A percentile compares a stretch with the other conserved stretches of the same genome.
Conservation (phyloP, 1,140 invertebrate species). For the Maniola jurtina region DNA sequence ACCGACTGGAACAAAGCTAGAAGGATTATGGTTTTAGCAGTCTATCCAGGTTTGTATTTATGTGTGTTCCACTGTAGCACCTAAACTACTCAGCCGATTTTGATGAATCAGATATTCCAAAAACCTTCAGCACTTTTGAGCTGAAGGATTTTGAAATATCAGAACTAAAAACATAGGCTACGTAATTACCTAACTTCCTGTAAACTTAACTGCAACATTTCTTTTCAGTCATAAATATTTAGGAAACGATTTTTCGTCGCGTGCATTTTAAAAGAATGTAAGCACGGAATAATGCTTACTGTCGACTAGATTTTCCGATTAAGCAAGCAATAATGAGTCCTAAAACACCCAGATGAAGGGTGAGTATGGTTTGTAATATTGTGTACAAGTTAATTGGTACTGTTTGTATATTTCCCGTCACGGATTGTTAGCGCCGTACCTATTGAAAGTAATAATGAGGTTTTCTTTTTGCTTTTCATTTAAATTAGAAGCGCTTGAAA, state of each 20-base stretch:
- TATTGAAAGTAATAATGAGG: constrained; percentile 5
- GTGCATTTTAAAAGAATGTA: constrained; percentile 24
- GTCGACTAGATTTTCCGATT: constrained; percentile 6
- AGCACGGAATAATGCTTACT: constrained; percentile 24
- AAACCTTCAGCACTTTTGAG: background rate
- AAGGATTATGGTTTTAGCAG: too few species aligned
- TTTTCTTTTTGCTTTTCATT: background rate
- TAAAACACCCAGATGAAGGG: background rate
- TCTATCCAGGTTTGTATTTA: too few species aligned
- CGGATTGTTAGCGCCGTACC: constrained; percentile 15
- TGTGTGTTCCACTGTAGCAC: too few species aligned
- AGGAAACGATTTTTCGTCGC: constrained; percentile 25
- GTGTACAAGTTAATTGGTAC: constrained; percentile 8
- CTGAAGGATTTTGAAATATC: background rate
- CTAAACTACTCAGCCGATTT: too few species aligned
- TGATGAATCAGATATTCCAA: too few species aligned
- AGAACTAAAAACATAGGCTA: constrained; percentile 7
- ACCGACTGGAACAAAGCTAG: too few species aligned
- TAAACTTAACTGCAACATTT: constrained; percentile 17
- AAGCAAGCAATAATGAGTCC: constrained; percentile 14
- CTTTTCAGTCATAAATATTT: constrained; percentile 17
- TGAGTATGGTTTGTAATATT: background rate
- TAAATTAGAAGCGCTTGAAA: constrained; percentile 1
- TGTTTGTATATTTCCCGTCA: constrained; percentile 15
- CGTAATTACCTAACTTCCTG: background rate